phyloP scores from a whole-genome alignment of 2,888 invertebrate genomes.

The Tetanocera ferruginea region DNA sequence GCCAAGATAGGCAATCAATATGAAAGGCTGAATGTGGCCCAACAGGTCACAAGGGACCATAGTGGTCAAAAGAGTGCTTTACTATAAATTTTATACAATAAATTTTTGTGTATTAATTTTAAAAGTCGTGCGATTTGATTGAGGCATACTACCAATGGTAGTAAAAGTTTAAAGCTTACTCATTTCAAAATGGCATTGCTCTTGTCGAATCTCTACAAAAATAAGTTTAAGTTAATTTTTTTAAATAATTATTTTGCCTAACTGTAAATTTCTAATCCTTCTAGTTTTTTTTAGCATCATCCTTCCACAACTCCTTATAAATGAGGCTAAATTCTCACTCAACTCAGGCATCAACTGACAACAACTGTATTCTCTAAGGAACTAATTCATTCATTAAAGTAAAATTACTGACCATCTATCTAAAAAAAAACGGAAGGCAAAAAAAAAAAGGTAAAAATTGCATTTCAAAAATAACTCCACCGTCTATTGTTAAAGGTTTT shows the following conservation, averaged over 20 bases:
- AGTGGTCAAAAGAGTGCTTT: neutral
- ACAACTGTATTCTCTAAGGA: constrained; percentile 47
- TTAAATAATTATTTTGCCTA: neutral
- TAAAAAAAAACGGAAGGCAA: neutral
- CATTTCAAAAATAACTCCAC: neutral
- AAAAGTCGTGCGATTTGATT: too few relatives aligned
- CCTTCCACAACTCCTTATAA: neutral
- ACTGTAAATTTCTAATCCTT: neutral
- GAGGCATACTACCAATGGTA: too few relatives aligned
- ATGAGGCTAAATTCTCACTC: neutral
- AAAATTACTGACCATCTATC: constrained; percentile 47
- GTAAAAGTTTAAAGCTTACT: too few relatives aligned
- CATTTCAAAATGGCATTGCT: too few relatives aligned
- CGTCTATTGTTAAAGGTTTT: neutral
- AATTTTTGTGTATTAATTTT: too few relatives aligned
- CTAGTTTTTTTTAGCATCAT: neutral
- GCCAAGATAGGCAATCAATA: neutral
- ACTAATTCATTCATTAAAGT: constrained; percentile 53
- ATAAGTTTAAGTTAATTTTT: neutral
- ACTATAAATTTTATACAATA: too few relatives aligned
- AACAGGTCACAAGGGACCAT: neutral
- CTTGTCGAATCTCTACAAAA: neutral
- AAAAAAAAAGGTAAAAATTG: neutral
- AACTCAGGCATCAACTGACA: neutral
- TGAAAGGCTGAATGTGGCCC: neutral